Evolutionary conservation across 2,888 invertebrate genomes (phyloP), one percentile per base, ranked within the genome.

Genomic region (Itoplectis maculator): DNA sequence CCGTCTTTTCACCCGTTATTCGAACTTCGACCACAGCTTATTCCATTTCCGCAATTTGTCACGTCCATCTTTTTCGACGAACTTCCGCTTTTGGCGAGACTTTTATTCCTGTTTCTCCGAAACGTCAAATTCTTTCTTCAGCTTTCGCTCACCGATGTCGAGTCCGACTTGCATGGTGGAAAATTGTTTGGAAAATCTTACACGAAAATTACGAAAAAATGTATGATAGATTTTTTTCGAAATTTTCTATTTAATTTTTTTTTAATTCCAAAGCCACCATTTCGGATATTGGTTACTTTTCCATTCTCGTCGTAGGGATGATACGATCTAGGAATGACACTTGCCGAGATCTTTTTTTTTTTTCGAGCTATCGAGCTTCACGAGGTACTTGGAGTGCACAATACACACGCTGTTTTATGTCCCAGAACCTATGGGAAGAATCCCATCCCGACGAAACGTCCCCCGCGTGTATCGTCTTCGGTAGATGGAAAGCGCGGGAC

Each of bases 391-490:
- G 59, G 0, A 35, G 35, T 15, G 18, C 37, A 61, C 40, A 18
- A 37, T 61, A 61, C 37, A 37, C 61, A 40, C 61, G 61, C 15
- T n/a, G 61, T 42, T 56, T 56, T 29, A 56, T 70, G n/a, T 56
- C 42, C 70, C 23, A 5, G 23, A 65, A 35, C 29, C 11, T 29
- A 47, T 54, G 20, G 23, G 29, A 29, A 66, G 54, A 66, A 75
- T 75, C 56, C 45, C 66, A 75, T 75, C 45, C 15, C 45, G 35
- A 45, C 45, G 37, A 56, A 75, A 75, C 75, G 18, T 66, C 54
- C 42, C 75, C 75, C 68, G 68, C 4, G 77, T 70, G 77, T 78
- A 20, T 65, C 78, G 56, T 78, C 54, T 37, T 3, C 15, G 18
- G 20, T 49, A n/a, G 70, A 70, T 56, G 56, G 56, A 42, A 56